phyloP scores from a whole-genome alignment of 2,888 invertebrate species.

The Lottia scabra region DNA sequence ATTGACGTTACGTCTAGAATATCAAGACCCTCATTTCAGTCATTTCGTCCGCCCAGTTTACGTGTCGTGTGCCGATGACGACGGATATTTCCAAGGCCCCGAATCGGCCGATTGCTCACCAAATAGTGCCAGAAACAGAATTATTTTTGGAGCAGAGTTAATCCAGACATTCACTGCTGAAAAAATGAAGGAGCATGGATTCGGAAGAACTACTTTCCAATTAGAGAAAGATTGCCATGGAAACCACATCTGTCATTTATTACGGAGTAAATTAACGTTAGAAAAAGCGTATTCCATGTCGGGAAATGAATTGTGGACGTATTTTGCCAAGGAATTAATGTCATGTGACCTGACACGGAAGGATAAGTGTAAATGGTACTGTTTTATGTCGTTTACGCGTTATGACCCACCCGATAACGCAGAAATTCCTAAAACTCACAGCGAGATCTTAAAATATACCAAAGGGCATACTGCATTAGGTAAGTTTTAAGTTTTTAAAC shows the following conservation, averaged over 20 bases:
- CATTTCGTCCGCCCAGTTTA: slow-evolving; percentile 81
- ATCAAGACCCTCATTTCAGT: slow-evolving; percentile 41
- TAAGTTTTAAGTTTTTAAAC: slow-evolving; percentile 63
- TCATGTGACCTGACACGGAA: slow-evolving; percentile 71
- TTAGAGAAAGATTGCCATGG: slow-evolving; percentile 77
- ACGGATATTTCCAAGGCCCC: slow-evolving; percentile 83
- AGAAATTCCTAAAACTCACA: slow-evolving; percentile 73
- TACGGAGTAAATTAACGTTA: slow-evolving; percentile 79
- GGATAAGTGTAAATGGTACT: slow-evolving; percentile 82
- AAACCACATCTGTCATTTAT: slow-evolving; percentile 77
- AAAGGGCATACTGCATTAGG: slow-evolving; percentile 89
- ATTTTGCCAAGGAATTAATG: slow-evolving; percentile 87
- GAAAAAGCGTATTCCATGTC: slow-evolving; percentile 80
- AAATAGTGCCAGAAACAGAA: slow-evolving; percentile 81
- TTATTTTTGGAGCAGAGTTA: slow-evolving; percentile 80
- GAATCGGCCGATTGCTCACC: slow-evolving; percentile 76
- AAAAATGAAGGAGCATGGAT: slow-evolving; percentile 84
- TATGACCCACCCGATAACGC: slow-evolving; percentile 74
- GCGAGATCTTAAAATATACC: slow-evolving; percentile 67
- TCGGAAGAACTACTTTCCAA: slow-evolving; percentile 84
- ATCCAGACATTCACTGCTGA: slow-evolving; percentile 90
- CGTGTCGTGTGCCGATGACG: slow-evolving; percentile 83
- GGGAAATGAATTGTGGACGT: slow-evolving; percentile 84
- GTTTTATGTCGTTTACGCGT: slow-evolving; percentile 88
- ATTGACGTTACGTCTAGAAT: slow-evolving; percentile 47